These are phyloP conservation scores for Clarias magur DNA, from an alignment of 2,113 vertebrate genomes.

Conservation along the genomic window DNA sequence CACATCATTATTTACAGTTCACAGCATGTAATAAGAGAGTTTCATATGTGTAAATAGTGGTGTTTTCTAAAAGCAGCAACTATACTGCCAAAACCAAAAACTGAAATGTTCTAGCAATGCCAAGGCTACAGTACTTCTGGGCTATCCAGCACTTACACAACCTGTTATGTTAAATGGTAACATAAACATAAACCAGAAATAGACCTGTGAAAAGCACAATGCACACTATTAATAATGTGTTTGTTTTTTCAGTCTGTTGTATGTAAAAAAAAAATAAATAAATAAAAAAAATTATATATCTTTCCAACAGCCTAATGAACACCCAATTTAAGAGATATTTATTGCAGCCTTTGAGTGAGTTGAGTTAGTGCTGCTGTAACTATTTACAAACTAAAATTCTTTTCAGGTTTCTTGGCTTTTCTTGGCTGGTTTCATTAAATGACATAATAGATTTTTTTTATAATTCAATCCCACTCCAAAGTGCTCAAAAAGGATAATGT, in stretches of 20 bases:
- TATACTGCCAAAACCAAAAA: slow-evolving; percentile 24
- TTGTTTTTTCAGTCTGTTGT: background rate
- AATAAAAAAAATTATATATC: background rate
- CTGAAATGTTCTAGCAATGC: background rate
- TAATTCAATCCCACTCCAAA: too few relatives aligned
- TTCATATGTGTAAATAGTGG: background rate
- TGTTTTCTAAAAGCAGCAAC: background rate
- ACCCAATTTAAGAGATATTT: background rate
- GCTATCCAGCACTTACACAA: slow-evolving; percentile 18
- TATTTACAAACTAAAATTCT: too few relatives aligned
- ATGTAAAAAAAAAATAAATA: background rate
- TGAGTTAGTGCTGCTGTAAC: too few relatives aligned
- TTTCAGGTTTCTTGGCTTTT: too few relatives aligned
- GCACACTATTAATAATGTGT: background rate
- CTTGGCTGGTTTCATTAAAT: too few relatives aligned
- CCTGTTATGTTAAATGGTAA: background rate
- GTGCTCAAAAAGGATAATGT: too few relatives aligned
- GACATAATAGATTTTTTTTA: too few relatives aligned
- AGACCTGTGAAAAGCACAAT: slow-evolving; percentile 4
- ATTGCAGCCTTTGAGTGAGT: background rate
- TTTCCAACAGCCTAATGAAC: background rate
- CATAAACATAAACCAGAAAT: background rate
- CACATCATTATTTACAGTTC: background rate
- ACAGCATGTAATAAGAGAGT: background rate
- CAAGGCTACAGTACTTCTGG: background rate